Base-by-base conservation (phyloP, 2,888 invertebrate species). In the Lottia scabra region DNA sequence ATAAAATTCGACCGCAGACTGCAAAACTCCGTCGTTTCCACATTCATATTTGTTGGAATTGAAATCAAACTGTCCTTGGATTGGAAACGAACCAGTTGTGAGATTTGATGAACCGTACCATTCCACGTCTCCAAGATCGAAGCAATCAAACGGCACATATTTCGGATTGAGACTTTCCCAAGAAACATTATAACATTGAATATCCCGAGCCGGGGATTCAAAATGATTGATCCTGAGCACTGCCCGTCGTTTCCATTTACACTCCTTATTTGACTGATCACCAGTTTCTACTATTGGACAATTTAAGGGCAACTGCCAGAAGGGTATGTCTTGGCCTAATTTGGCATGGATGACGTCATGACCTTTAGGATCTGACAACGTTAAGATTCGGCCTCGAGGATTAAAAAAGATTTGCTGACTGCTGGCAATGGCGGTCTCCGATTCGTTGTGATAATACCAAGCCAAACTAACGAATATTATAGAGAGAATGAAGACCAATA, bases 61-160 rank as follows among this genome's bases (percentile, higher is more conserved):
- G 70, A 80, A 84, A 6, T 71, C 71, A 63, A 84, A 85, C 1
- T 74, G 75, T 8, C 78, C 74, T 19, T 56, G 67, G 12, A 86
- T 78, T 2, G 86, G 85, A 12, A 75, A 67, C 16, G 78, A 75
- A 30, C 73, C 75, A 1, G 77, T 68, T 1, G 76, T 70, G 26
- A 76, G 73, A 68, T 85, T 85, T 6, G 83, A 79, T 4, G 84
- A 82, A 0, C 87, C 87, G 66, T 83, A 87, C 87, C 87, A 87
- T n/a, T 72, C 72, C 2, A 76, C 84, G 62, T 75, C 63, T 0
- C 81, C 82, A 27, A 87, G 68, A 45, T 84, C 78, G 84, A 94
- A 96, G 87, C 97, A 97, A 87, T 97, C 97, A 27, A 93, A 94
- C 0, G 96, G 95, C 73, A 80, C 73, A 15, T 94, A 90, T 68